These are phyloP conservation scores for Callaeas wilsoni DNA, from an alignment of 2,113 vertebrate genomes.

Conservation along the genomic window DNA sequence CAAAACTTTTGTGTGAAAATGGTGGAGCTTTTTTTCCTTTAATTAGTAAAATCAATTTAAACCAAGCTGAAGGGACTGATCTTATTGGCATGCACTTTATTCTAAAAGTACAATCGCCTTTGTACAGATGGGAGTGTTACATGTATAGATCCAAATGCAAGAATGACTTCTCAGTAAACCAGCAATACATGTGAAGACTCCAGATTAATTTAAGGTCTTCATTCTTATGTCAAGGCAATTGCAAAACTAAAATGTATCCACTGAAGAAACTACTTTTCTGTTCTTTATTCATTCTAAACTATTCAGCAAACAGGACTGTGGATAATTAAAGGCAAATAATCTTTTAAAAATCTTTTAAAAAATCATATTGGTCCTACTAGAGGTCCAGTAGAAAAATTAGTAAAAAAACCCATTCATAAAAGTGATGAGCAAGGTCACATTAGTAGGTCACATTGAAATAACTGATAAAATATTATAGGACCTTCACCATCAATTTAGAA, in stretches of 20 bases:
- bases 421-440: neutral
- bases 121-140: neutral
- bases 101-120: neutral
- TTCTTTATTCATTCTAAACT: neutral
- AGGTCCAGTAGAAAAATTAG: neutral
- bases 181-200: neutral
- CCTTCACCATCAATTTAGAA: neutral
- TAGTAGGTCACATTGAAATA: neutral
- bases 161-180: neutral
- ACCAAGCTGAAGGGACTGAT: neutral
- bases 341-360: neutral
- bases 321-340: neutral
- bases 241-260: neutral
- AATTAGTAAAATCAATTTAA: neutral
- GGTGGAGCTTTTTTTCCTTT: fast-evolving
- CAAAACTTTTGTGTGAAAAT: neutral
- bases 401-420: neutral
- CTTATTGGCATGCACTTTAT: neutral
- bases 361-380: fast-evolving
- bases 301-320: neutral
- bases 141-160: neutral
- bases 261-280: neutral
- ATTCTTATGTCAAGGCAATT: neutral
- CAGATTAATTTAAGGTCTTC: neutral
- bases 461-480: neutral